phyloP scores from a whole-genome alignment of 2,888 invertebrate species.

The Dasypogon diadema region DNA sequence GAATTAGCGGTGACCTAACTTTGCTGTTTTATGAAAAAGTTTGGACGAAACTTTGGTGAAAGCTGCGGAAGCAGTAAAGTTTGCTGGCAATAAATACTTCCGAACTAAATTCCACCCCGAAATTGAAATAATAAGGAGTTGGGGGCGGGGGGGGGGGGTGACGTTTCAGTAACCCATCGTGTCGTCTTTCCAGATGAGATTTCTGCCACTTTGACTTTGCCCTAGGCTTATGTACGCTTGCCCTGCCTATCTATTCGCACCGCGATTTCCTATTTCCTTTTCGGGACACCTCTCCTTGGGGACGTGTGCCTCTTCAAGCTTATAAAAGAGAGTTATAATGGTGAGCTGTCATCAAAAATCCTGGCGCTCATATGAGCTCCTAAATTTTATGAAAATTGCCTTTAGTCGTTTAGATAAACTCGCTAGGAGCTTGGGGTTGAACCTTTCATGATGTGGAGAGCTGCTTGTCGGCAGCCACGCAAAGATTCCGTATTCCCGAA shows the following conservation, averaged over 20 bases:
- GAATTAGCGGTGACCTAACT: constrained; percentile 32
- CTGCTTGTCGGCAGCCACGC: not conserved
- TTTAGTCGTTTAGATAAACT: constrained; percentile 46
- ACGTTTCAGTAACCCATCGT: not conserved
- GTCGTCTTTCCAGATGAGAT: too few species aligned
- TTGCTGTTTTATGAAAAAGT: constrained; percentile 41
- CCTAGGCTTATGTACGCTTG: not conserved
- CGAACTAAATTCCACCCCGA: constrained; percentile 25
- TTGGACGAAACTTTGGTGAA: constrained; percentile 34
- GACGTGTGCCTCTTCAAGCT: not conserved
- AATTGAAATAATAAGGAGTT: constrained; percentile 34
- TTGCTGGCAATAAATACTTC: constrained; percentile 44
- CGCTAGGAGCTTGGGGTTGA: constrained; percentile 23
- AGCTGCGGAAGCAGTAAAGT: constrained; percentile 42
- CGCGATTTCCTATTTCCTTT: not conserved
- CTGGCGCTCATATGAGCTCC: constrained; percentile 10
- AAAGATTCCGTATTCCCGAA: constrained; percentile 21
- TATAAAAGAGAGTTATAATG: constrained; percentile 32
- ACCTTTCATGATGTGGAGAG: too few species aligned
- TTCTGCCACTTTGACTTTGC: too few species aligned
- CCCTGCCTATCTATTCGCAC: too few species aligned
- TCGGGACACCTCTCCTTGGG: not conserved
- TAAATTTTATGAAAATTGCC: constrained; percentile 47
- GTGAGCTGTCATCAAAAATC: constrained; percentile 43
- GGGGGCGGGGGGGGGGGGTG: too few species aligned